Evolutionary conservation across 2,797 vertebrate genomes (phyloP), one percentile per base, ranked within the genome.

Genomic region (Syngnathus rostellatus): DNA sequence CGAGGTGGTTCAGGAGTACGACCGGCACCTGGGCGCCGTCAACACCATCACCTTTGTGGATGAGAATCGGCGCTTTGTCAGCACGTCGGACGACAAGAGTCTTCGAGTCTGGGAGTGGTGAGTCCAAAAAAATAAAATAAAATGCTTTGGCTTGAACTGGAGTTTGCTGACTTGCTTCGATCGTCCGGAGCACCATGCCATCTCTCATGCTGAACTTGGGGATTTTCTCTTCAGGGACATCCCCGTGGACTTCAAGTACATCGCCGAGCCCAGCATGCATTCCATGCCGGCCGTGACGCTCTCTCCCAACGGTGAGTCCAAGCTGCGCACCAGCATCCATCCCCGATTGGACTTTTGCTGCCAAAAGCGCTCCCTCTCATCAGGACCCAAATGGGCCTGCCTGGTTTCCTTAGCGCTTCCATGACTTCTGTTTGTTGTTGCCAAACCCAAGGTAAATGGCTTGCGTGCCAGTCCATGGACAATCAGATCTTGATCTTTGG

Each of bases 11-110:
- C 97, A 99, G 82, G 97, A 99, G 70, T 99, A 99, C 0, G 97
- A 99, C 69, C 89, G 97, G 66, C 97, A 99, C 85, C 88, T 99
- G 83, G 97, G 96, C 39, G 97, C 97, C n/a, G 97, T 99, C 81
- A 99, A 99, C 90, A 99, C 96, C 69, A 99, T 99, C 91, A 98
- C 98, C 21, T 99, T 99, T 69, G 97, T 99, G 58, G 97, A 99
- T 69, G 97, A 99, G 78, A 98, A 96, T 14, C 93, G 97, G 3
- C 93, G 97, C 45, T 99, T 99, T 71, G 97, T 99, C 83, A 99
- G 97, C 81, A 99, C 96, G 0, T 99, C 97, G 0, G 97, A 99
- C 59, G 97, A 99, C 80, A 99, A 99, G 89, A 98, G 95, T 79
- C 91, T 99, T 51, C 89, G 97, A 67, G 97, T 99, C 70, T 99